Base-by-base conservation (phyloP, 35 echinoderm and acorn worm genomes). In the Apostichopus japonicus region DNA sequence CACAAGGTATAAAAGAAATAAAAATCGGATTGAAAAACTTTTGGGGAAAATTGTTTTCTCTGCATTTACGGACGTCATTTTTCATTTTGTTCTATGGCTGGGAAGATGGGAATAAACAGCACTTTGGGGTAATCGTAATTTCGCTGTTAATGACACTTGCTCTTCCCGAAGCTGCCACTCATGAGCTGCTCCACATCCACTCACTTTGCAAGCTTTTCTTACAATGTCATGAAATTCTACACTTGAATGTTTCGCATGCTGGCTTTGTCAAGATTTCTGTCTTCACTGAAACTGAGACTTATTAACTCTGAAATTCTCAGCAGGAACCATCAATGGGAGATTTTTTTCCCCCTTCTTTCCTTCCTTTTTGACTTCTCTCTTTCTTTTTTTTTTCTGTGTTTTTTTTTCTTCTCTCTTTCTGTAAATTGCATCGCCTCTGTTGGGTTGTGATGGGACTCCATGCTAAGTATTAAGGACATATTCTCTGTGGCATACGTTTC, bases 261-360 rank as follows among this genome's bases (percentile, higher is more conserved):
- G 71, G 71, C 13, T 75, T 75, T 75, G 71, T 75, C 71, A 75
- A n/a, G 71, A 75, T 75, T 75, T 75, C 21, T 75, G 71, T 75
- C 71, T 75, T 75, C 17, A 14, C 71, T 75, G 71, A 75, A 75
- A 75, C 15, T 75, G 71, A 75, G 17, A 75, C 71, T 75, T 75
- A 75, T 75, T 75, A 75, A 75, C 71, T 75, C 21, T 21, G 71
- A 75, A 23, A 75, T 75, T 75, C 14, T 75, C 71, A 75, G 71
- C 71, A 75, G 17, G 71, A 23, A 23, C 71, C 71, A 19, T 15
- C 13, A 21, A 75, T 75, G 17, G 6, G n/a, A 19, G 17, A 1
- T 33, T 44, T 44, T 44, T 44, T 44, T 44, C 0, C 2, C 2
- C 11, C 19, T 19, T 15, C 19, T 67, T 67, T 67, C 19, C 5